Percentiles rank a stretch among this genome's conserved stretches.
phyloP scores from a whole-genome alignment of 2,113 vertebrate species.

The Bostrychus sinensis region DNA sequence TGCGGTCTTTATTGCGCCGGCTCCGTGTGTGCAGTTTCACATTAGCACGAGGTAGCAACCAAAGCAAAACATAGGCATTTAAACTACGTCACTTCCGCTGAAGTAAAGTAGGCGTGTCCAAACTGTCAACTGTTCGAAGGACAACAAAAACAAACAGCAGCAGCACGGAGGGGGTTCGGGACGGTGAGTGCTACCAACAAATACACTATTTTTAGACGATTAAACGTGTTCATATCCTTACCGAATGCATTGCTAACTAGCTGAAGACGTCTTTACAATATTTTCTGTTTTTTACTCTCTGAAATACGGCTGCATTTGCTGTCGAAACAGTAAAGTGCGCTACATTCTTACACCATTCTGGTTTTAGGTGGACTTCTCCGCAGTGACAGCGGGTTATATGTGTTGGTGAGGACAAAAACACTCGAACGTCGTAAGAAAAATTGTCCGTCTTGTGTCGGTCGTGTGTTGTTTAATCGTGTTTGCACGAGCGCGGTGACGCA shows the following conservation, averaged over 20 bases:
- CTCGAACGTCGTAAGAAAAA: not conserved
- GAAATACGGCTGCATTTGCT: rapidly evolving
- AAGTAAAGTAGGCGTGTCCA: constrained; percentile 42
- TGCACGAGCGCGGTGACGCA: not conserved
- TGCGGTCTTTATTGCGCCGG: no score
- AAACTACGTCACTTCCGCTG: constrained; percentile 61
- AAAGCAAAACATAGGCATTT: constrained; percentile 24
- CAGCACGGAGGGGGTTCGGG: constrained; percentile 12
- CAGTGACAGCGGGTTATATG: not conserved
- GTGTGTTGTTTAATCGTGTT: not conserved
- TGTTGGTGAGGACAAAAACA: no score
- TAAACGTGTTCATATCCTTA: not conserved
- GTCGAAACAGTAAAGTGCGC: not conserved
- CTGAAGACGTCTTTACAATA: no score
- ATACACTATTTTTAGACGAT: not conserved
- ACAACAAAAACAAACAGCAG: constrained; percentile 64
- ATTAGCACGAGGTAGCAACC: no score
- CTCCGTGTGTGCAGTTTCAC: no score
- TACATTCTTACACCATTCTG: not conserved
- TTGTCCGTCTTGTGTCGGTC: not conserved
- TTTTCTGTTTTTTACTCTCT: not conserved
- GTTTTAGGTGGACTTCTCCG: not conserved
- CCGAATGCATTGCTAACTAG: rapidly evolving
- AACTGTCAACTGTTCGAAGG: constrained; percentile 57
- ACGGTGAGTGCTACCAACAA: constrained; percentile 52